Evolutionary conservation across 2,888 invertebrate genomes (phyloP).

Genomic region (Drosophila lutescens): DNA sequence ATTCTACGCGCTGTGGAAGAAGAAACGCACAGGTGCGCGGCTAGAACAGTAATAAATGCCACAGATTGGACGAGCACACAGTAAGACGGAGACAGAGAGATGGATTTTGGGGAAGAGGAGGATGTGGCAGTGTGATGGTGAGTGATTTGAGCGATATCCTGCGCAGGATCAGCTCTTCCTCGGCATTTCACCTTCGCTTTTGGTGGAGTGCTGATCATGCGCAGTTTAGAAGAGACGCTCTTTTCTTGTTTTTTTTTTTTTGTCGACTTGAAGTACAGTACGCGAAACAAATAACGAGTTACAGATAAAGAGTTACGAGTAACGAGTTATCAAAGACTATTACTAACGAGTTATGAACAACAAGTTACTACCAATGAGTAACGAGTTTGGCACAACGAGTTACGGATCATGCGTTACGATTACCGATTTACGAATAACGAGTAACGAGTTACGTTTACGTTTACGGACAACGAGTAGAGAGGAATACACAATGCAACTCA

Average conservation of each 20-base stretch:
- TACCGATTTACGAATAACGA: slow-evolving; percentile 15
- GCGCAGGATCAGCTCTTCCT: slow-evolving; percentile 19
- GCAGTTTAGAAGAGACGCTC: neutral
- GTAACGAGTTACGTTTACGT: slow-evolving; percentile 1
- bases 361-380: slow-evolving; percentile 1
- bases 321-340: neutral
- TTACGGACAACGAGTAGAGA: slow-evolving; percentile 35
- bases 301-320: slow-evolving; percentile 4
- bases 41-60: slow-evolving; percentile 84
- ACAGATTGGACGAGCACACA: slow-evolving; percentile 70
- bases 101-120: neutral
- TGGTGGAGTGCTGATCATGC: neutral
- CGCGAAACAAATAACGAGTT: slow-evolving; percentile 5
- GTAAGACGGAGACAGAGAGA: slow-evolving; percentile 16
- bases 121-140: neutral
- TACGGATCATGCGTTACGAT: slow-evolving; percentile 10
- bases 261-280: neutral
- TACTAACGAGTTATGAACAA: slow-evolving; percentile 12
- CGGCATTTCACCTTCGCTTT: neutral
- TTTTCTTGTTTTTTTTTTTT: slow-evolving; percentile 9
- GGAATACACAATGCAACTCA: slow-evolving; percentile 71
- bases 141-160: slow-evolving; percentile 13
- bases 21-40: slow-evolving; percentile 71
- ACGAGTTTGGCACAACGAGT: neutral
- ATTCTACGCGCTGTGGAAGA: slow-evolving; percentile 42